These are phyloP conservation scores for Phrynocephalus forsythii DNA, from an alignment of 2,797 vertebrate species.

Conservation along the genomic window DNA sequence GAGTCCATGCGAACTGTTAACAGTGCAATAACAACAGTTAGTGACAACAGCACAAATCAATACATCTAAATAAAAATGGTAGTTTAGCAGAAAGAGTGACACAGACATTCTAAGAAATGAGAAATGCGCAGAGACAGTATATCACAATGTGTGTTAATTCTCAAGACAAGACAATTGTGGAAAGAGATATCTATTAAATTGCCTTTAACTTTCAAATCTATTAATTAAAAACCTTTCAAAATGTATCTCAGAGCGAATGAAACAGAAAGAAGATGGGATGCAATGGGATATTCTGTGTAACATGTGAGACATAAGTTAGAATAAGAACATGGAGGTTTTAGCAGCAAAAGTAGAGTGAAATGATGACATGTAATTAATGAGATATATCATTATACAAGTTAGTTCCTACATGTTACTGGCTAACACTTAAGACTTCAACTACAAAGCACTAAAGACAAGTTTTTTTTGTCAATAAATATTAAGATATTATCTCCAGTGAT, in stretches of 20 bases:
- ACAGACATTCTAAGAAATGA: constrained; percentile 37
- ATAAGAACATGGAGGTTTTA: constrained; percentile 48
- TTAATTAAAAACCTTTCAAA: constrained; percentile 35
- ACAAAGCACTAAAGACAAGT: constrained; percentile 3
- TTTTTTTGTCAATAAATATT: constrained; percentile 15
- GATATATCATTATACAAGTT: constrained; percentile 36
- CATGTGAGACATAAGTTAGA: constrained; percentile 44
- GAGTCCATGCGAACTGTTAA: constrained; percentile 99
- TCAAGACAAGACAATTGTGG: constrained; percentile 38
- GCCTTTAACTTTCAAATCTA: constrained; percentile 26
- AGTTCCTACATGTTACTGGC: constrained; percentile 26
- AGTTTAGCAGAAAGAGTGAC: constrained; percentile 44
- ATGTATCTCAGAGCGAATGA: constrained; percentile 50
- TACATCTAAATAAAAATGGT: constrained; percentile 38
- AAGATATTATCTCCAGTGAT: neutral
- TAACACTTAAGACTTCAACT: neutral
- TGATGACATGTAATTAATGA: constrained; percentile 42
- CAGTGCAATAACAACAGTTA: constrained; percentile 81
- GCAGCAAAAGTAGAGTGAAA: constrained; percentile 45
- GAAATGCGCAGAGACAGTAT: constrained; percentile 52
- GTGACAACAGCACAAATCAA: constrained; percentile 59
- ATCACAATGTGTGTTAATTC: constrained; percentile 57
- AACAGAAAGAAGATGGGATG: constrained; percentile 49
- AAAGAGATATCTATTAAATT: constrained; percentile 34
- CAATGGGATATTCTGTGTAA: constrained; percentile 61